These are phyloP conservation scores for Ennomos fuscantarius DNA, from an alignment of 2,888 invertebrate species.

Conservation along the genomic window DNA sequence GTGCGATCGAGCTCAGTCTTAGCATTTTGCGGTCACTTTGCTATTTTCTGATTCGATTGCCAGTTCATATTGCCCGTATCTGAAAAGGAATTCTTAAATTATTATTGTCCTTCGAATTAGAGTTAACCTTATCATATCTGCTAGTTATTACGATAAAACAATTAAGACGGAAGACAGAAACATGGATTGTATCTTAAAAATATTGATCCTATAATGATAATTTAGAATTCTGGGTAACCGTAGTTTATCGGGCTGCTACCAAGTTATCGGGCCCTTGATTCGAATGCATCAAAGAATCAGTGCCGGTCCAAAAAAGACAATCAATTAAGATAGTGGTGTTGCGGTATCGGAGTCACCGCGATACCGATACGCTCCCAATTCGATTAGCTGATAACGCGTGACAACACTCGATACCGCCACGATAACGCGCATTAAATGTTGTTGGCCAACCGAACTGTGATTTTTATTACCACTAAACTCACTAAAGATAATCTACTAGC, in stretches of 20 bases:
- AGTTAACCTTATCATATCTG: conserved; percentile 13
- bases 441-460: conserved; percentile 77
- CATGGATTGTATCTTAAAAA: conserved; percentile 29
- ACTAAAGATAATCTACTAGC: conserved; percentile 60
- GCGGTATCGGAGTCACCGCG: conserved; percentile 73
- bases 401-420: conserved; percentile 77
- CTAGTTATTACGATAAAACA: conserved; percentile 15
- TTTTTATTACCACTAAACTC: conserved; percentile 78
- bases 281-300: conserved; percentile 63
- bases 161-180: conserved; percentile 28
- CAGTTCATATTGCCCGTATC: conserved; percentile 66
- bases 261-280: conserved; percentile 43
- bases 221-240: conserved; percentile 33
- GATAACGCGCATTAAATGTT: conserved; percentile 77
- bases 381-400: conserved; percentile 78
- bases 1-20: conserved; percentile 55
- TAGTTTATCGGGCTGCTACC: conserved; percentile 33
- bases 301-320: conserved; percentile 76
- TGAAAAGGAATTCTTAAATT: conserved; percentile 50
- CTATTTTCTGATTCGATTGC: conserved; percentile 43
- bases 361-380: conserved; percentile 82
- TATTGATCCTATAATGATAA: conserved; percentile 29
- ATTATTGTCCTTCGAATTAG: conserved; percentile 5
- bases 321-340: conserved; percentile 81
- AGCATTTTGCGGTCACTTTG: conserved; percentile 50